Conservation (phyloP, 2,888 invertebrate species). For the Amphipoea oculea region DNA sequence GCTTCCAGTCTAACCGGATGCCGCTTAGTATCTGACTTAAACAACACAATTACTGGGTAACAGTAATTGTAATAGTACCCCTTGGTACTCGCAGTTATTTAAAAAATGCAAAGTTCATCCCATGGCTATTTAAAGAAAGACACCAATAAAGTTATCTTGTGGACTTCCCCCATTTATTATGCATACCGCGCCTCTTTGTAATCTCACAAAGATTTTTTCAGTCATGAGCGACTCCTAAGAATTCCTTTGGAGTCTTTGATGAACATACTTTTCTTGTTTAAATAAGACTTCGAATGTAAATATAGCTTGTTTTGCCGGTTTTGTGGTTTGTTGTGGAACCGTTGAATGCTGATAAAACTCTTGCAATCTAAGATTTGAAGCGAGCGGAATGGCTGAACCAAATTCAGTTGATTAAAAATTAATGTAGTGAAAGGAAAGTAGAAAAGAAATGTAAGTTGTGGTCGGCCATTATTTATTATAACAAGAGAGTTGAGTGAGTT, state of each 20-base stretch:
- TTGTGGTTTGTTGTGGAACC: slow-evolving; percentile 45
- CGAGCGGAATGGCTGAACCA: slow-evolving; percentile 14
- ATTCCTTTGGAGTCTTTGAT: slow-evolving; percentile 72
- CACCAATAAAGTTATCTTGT: slow-evolving; percentile 43
- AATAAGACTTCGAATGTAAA: slow-evolving; percentile 66
- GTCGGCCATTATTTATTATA: slow-evolving; percentile 20
- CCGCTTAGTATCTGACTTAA: neutral
- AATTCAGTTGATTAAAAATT: slow-evolving; percentile 57
- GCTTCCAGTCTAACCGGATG: neutral
- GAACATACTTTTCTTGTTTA: slow-evolving; percentile 72
- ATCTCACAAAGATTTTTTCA: slow-evolving; percentile 72
- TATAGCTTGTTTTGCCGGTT: slow-evolving; percentile 59
- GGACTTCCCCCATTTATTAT: slow-evolving; percentile 67
- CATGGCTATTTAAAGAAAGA: slow-evolving; percentile 51
- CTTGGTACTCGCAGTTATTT: neutral
- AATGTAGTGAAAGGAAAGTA: slow-evolving; percentile 44
- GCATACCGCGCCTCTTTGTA: slow-evolving; percentile 67
- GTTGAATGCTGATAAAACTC: slow-evolving; percentile 35
- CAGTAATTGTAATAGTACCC: neutral
- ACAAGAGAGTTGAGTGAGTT: slow-evolving; percentile 5
- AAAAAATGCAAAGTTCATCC: slow-evolving; percentile 26
- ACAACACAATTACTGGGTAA: neutral
- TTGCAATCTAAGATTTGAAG: slow-evolving; percentile 31
- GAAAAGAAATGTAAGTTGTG: slow-evolving; percentile 27
- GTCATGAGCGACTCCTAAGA: slow-evolving; percentile 68